These are phyloP conservation scores for Diplazon laetatorius DNA, from an alignment of 2,888 invertebrate genomes.

Conservation along the genomic window DNA sequence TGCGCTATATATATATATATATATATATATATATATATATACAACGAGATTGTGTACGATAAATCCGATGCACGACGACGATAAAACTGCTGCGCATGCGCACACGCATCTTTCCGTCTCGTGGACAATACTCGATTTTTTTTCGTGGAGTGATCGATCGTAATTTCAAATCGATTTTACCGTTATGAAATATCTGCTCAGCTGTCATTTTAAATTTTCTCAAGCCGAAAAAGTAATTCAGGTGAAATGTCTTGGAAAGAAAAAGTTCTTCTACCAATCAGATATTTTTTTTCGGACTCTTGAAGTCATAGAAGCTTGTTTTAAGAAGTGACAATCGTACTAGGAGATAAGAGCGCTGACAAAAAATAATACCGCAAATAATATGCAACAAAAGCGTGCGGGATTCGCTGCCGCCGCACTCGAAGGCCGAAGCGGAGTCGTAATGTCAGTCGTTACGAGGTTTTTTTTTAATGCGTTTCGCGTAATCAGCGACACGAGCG, in stretches of 20 bases:
- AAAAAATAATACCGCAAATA: slow-evolving; percentile 35
- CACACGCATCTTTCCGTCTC: slow-evolving; percentile 17
- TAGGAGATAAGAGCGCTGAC: slow-evolving; percentile 1
- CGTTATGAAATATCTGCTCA: too few species aligned
- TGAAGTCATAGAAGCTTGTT: too few species aligned
- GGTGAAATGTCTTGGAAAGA: too few species aligned
- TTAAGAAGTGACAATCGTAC: not conserved
- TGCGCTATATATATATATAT: slow-evolving; percentile 45
- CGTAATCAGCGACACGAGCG: slow-evolving; percentile 62
- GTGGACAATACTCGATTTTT: slow-evolving; percentile 1
- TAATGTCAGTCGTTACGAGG: slow-evolving; percentile 63
- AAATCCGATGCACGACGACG: slow-evolving; percentile 58
- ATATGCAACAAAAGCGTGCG: slow-evolving; percentile 45
- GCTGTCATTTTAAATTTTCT: too few species aligned
- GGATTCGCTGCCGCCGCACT: not conserved
- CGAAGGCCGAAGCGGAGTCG: slow-evolving; percentile 55
- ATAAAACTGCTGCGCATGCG: slow-evolving; percentile 3
- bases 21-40: too few species aligned
- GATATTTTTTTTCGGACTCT: too few species aligned
- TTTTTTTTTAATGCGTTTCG: slow-evolving; percentile 66
- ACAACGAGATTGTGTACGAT: slow-evolving; percentile 62
- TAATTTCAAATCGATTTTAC: slow-evolving; percentile 10
- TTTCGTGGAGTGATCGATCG: slow-evolving; percentile 2
- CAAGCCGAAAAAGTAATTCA: too few species aligned
- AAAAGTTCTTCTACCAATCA: too few species aligned